These are phyloP conservation scores for Microplitis manilae DNA, from an alignment of 2,888 invertebrate genomes.

Conservation along the genomic window DNA sequence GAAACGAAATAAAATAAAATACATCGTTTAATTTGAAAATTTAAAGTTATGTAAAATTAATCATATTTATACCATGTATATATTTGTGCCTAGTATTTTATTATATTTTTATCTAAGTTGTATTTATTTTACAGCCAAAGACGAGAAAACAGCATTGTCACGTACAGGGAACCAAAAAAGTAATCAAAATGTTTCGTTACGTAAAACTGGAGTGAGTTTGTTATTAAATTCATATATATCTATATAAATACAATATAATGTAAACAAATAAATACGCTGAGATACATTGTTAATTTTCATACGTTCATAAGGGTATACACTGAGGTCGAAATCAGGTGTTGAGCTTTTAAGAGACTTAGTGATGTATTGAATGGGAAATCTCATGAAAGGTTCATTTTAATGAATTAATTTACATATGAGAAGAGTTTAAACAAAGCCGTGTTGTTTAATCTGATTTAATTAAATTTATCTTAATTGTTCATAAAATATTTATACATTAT, in stretches of 20 bases:
- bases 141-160: conserved; percentile 64
- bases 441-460: neutral
- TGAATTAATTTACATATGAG: neutral
- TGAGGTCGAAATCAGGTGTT: neutral
- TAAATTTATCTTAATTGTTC: neutral
- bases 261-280: conserved; percentile 9
- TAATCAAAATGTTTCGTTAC: conserved; percentile 65
- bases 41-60: too few relatives aligned
- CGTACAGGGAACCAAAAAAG: conserved; percentile 64
- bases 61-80: too few relatives aligned
- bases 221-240: neutral
- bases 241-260: neutral
- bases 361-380: neutral
- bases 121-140: conserved; percentile 64
- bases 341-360: neutral
- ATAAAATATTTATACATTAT: too few relatives aligned
- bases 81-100: too few relatives aligned
- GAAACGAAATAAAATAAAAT: too few relatives aligned
- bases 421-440: neutral
- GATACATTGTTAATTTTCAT: conserved; percentile 10
- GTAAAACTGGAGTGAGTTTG: conserved; percentile 69
- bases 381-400: neutral
- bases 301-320: neutral
- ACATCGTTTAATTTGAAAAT: too few relatives aligned
- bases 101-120: conserved; percentile 8